Evolutionary conservation across 2,888 invertebrate species (phyloP), one percentile per base, ranked within the genome.

Genomic region (Hipparchia semele): DNA sequence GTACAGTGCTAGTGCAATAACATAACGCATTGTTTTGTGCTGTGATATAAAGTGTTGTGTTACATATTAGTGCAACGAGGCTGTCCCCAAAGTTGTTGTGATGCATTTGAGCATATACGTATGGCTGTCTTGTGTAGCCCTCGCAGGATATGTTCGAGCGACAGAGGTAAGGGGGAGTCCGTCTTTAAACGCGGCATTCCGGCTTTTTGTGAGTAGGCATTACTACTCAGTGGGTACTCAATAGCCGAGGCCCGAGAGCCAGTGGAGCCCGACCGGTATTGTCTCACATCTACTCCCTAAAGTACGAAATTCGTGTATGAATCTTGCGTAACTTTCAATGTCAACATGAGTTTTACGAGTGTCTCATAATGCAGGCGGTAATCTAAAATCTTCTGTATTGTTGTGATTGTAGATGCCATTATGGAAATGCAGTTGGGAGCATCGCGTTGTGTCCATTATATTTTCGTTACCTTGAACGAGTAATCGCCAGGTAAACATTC

Each of bases 91-190:
- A 84, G 75, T 90, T 92, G 91, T 94, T 94, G 95, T 95, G 95
- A 96, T 96, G 96, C 95, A 96, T 95, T 96, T 95, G 90, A 96
- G 96, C 96, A 96, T 96, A 96, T 95, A 95, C 90, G 94, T 95
- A 94, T 94, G 96, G 95, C 94, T 96, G 94, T 95, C 95, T 94
- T 95, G 95, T 95, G 95, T 96, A 94, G 94, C 96, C 95, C 95
- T 96, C 89, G 92, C 95, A 90, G 96, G 96, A 95, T 96, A 96
- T 94, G 95, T 96, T 92, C 95, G 95, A 94, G 96, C 96, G 92
- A 95, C 95, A 94, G 96, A 96, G 96, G 96, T 96, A 95, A 96
- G 95, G 94, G 90, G 89, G 88, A 86, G 6, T 8, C 87, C 88
- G 89, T 91, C 91, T 80, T 92, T 91, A 87, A 89, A 89, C 87